Evolutionary conservation across 1,140 invertebrate species (phyloP).

Genomic region (Brachionus calyciflorus): DNA sequence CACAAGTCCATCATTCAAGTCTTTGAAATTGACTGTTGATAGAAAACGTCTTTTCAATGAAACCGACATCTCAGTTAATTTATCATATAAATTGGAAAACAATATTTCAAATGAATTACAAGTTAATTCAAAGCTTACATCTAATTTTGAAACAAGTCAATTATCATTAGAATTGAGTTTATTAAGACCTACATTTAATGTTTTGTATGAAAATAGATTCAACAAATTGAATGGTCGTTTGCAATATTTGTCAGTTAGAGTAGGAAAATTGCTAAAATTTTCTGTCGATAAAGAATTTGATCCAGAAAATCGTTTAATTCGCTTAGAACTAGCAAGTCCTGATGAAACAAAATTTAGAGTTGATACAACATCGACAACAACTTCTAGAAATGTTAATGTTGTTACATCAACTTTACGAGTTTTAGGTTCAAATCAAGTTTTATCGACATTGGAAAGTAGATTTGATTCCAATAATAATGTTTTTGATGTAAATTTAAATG

Average conservation of each 20-base stretch:
- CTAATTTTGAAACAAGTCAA: constrained; percentile 13
- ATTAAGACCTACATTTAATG: constrained; percentile 8
- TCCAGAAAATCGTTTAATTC: constrained; percentile 29
- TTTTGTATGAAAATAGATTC: constrained; percentile 34
- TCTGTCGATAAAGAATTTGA: constrained; percentile 46
- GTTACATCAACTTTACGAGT: not conserved
- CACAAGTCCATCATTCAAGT: constrained; percentile 19
- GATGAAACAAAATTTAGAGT: not conserved
- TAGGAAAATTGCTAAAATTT: constrained; percentile 10
- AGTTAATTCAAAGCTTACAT: not conserved
- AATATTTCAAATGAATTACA: constrained; percentile 22
- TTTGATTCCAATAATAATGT: constrained; percentile 23
- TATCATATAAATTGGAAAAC: constrained; percentile 1
- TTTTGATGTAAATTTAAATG: constrained; percentile 16
- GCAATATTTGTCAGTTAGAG: not conserved
- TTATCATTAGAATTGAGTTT: constrained; percentile 31
- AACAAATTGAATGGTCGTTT: constrained; percentile 38
- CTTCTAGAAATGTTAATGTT: not conserved
- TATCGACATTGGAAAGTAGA: not conserved
- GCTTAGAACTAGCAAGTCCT: constrained; percentile 19
- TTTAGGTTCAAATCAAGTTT: not conserved
- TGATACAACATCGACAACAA: not conserved
- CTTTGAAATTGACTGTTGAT: constrained; percentile 25
- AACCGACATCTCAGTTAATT: not conserved
- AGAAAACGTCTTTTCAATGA: constrained; percentile 10